These are phyloP conservation scores for Phrynocephalus vlangalii DNA, from an alignment of 2,797 vertebrate genomes.

Conservation along the genomic window DNA sequence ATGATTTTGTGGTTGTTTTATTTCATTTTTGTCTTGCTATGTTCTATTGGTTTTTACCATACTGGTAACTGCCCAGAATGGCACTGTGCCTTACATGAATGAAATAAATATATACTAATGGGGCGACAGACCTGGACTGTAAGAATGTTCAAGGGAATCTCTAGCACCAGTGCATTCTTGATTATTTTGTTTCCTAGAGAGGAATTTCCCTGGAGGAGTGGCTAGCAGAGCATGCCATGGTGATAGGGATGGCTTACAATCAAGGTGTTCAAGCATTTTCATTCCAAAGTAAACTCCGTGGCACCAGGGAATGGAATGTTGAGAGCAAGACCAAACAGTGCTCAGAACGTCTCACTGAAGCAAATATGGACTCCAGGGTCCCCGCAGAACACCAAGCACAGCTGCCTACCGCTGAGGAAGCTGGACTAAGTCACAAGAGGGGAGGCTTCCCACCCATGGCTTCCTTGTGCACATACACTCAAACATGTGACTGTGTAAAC, in stretches of 20 bases:
- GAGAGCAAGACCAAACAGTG: constrained; percentile 6
- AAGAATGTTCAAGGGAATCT: not conserved
- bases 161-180: not conserved
- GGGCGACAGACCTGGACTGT: not conserved
- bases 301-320: constrained; percentile 21
- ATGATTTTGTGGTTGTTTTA: too few relatives aligned
- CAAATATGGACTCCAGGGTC: not conserved
- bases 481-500: not conserved
- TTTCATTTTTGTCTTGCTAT: too few relatives aligned
- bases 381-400: too few relatives aligned
- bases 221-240: not conserved
- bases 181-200: not conserved
- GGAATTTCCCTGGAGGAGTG: constrained; percentile 16
- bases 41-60: too few relatives aligned
- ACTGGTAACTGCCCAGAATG: too few relatives aligned
- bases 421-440: not conserved
- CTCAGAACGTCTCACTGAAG: constrained; percentile 1
- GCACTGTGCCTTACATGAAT: too few relatives aligned
- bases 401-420: not conserved
- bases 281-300: constrained; percentile 21
- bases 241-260: not conserved
- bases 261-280: constrained; percentile 1
- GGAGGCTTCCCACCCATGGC: not conserved
- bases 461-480: not conserved
- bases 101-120: not conserved